phyloP scores from a whole-genome alignment of 2,888 invertebrate species.

The Mactromeris polynyma region DNA sequence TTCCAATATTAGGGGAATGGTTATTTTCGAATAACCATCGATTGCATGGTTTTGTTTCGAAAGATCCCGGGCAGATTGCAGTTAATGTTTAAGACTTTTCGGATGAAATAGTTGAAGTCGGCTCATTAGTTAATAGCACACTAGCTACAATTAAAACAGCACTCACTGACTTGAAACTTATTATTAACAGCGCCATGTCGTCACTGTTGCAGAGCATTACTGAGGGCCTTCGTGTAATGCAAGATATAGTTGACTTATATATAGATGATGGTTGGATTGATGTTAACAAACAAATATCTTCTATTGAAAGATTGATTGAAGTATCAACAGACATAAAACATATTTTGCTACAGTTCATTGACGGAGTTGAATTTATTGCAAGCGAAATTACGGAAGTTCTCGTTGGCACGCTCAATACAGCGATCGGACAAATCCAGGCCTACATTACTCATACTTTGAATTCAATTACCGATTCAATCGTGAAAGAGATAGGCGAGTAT shows the following conservation, averaged over 20 bases:
- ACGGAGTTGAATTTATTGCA: slow-evolving; percentile 18
- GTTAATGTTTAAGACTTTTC: not conserved
- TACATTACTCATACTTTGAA: not conserved
- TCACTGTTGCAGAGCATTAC: not conserved
- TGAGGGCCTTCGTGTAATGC: not conserved
- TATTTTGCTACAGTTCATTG: not conserved
- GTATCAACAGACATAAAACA: not conserved
- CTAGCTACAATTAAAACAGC: not conserved
- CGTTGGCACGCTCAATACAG: not conserved
- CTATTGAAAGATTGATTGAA: slow-evolving; percentile 10
- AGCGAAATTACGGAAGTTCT: not conserved
- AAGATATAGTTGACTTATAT: not conserved
- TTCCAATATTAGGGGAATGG: not conserved
- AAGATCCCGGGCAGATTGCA: not conserved
- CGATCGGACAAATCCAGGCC: not conserved
- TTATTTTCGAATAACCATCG: not conserved
- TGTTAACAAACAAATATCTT: not conserved
- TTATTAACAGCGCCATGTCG: not conserved
- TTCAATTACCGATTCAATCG: slow-evolving; percentile 12
- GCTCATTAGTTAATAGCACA: not conserved
- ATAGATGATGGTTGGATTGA: not conserved
- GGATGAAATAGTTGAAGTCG: not conserved
- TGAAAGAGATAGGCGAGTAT: not conserved
- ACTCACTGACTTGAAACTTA: not conserved
- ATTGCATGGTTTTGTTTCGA: slow-evolving; percentile 28